A percentile compares a stretch with the other conserved stretches of the same genome.
phyloP scores from a whole-genome alignment of 2,113 vertebrate species.

The Crotalus viridis region DNA sequence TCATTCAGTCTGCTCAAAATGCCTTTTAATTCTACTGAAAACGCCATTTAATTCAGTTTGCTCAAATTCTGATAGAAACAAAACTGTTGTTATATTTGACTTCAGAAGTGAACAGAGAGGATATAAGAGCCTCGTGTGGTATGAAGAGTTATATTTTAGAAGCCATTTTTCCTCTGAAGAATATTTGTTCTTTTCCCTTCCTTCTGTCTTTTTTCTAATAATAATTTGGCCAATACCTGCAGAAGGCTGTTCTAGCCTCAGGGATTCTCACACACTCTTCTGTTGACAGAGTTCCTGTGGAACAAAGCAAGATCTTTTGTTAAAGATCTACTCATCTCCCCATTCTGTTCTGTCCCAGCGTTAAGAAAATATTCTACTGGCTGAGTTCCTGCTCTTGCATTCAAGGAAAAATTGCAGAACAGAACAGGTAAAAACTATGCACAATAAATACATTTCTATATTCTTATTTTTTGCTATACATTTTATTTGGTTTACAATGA shows the following conservation, averaged over 20 bases:
- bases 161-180: constrained; percentile 43
- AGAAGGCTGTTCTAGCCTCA: constrained; percentile 70
- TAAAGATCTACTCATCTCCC: constrained; percentile 61
- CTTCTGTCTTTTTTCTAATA: constrained; percentile 52
- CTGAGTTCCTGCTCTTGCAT: constrained; percentile 40
- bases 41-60: constrained; percentile 27
- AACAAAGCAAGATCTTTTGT: constrained; percentile 65
- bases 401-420: constrained; percentile 56
- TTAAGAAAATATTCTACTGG: constrained; percentile 50
- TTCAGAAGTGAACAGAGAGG: constrained; percentile 51
- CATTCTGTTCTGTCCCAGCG: constrained; percentile 53
- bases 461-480: constrained; percentile 28
- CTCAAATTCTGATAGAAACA: constrained; percentile 53
- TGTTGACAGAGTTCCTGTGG: constrained; percentile 73
- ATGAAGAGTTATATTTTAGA: constrained; percentile 56
- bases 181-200: not conserved
- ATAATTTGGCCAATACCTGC: constrained; percentile 74
- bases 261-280: constrained; percentile 72
- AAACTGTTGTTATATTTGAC: constrained; percentile 20
- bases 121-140: constrained; percentile 35
- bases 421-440: constrained; percentile 58
- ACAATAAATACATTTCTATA: constrained; percentile 27
- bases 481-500: constrained; percentile 37
- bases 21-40: constrained; percentile 37
- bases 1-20: constrained; percentile 46